A percentile compares a stretch with the other conserved stretches of the same genome.
Conservation (phyloP, 2,797 vertebrate species). For the Petrocephalus schoutedeni region DNA sequence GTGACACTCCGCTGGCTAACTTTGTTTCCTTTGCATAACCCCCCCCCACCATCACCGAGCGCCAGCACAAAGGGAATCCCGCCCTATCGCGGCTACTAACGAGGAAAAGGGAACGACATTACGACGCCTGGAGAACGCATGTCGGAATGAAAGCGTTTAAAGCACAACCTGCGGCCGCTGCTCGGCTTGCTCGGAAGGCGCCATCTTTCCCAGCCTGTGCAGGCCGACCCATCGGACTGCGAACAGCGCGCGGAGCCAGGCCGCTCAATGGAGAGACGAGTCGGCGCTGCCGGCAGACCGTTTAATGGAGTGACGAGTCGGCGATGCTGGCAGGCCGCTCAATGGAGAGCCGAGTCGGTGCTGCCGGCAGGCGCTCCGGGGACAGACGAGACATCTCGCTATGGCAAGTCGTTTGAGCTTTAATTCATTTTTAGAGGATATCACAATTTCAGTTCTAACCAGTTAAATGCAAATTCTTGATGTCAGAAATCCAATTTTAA, state of each 20-base stretch:
- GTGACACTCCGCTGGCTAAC: conserved; percentile 12
- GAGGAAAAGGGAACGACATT: background rate
- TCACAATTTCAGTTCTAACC: too few relatives aligned
- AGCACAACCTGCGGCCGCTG: conserved; percentile 73
- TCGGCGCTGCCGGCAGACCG: background rate
- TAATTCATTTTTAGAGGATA: too few relatives aligned
- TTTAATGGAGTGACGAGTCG: conserved; percentile 15
- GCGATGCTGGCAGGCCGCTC: conserved; percentile 18
- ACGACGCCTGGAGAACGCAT: background rate
- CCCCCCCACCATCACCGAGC: background rate
- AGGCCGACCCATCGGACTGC: conserved; percentile 44
- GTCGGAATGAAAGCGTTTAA: conserved; percentile 10
- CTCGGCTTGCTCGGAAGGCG: conserved; percentile 79
- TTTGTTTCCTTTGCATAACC: background rate
- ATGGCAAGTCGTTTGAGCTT: background rate
- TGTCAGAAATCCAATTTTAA: too few relatives aligned
- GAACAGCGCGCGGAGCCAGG: conserved; percentile 50
- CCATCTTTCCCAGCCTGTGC: conserved; percentile 74
- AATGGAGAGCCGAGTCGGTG: conserved; percentile 18
- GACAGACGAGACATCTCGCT: background rate
- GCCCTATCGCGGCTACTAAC: background rate
- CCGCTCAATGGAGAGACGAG: conserved; percentile 22
- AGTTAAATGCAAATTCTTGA: too few relatives aligned
- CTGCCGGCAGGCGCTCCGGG: background rate
- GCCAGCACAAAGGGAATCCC: background rate